These are phyloP conservation scores for Tiphia femorata DNA, from an alignment of 2,888 invertebrate genomes.

Conservation along the genomic window DNA sequence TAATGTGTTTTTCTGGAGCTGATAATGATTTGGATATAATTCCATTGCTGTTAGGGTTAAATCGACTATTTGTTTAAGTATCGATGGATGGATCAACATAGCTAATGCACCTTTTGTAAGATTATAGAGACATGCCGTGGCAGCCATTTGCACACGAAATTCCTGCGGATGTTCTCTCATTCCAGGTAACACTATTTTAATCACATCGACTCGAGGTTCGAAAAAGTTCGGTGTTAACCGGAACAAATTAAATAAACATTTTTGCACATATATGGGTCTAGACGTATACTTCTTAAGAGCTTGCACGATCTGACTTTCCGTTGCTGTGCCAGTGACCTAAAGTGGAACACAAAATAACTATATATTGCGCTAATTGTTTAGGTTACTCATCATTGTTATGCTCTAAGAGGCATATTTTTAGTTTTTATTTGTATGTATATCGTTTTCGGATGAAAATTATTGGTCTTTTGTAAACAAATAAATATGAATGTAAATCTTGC, in stretches of 20 bases:
- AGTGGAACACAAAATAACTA: constrained; percentile 8
- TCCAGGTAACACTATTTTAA: constrained; percentile 72
- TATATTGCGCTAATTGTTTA: constrained; percentile 4
- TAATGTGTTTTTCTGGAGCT: constrained; percentile 80
- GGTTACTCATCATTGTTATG: too few species aligned
- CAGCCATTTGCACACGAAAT: constrained; percentile 80
- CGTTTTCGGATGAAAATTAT: too few species aligned
- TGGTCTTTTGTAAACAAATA: not conserved
- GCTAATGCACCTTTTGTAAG: constrained; percentile 77
- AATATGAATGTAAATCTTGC: not conserved
- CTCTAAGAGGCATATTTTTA: not conserved
- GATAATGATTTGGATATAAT: constrained; percentile 76
- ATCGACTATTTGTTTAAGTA: constrained; percentile 75
- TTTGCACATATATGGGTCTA: constrained; percentile 76
- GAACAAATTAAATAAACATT: constrained; percentile 77
- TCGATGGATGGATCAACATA: constrained; percentile 75
- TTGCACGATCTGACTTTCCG: constrained; percentile 73
- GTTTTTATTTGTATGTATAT: too few species aligned
- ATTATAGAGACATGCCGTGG: constrained; percentile 82
- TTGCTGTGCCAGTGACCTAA: constrained; percentile 73
- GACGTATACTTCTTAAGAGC: constrained; percentile 73
- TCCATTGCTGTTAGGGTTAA: constrained; percentile 79
- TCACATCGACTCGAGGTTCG: constrained; percentile 74
- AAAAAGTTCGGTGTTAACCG: constrained; percentile 70
- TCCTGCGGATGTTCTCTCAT: constrained; percentile 71